These are phyloP conservation scores for Callosobruchus maculatus DNA, from an alignment of 2,888 invertebrate genomes.

Conservation along the genomic window DNA sequence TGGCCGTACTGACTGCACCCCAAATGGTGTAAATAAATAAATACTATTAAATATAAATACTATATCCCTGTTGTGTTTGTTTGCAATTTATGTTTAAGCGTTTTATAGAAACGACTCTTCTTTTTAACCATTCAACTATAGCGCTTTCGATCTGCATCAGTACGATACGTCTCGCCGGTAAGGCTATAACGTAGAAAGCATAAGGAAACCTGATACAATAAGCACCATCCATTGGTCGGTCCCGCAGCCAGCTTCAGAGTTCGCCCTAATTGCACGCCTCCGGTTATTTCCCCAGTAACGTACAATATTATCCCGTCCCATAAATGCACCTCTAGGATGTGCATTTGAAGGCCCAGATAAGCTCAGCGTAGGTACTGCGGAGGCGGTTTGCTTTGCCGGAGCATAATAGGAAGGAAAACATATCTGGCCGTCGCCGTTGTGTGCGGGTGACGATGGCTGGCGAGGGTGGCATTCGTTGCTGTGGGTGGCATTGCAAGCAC, in stretches of 20 bases:
- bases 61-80: no score
- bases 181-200: not conserved
- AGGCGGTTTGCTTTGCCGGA: not conserved
- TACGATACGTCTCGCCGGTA: no score
- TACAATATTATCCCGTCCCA: not conserved
- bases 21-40: no score
- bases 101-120: no score
- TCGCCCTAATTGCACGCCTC: not conserved
- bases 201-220: not conserved
- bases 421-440: conserved; percentile 14
- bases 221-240: not conserved
- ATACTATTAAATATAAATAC: no score
- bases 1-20: no score
- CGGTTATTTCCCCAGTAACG: not conserved
- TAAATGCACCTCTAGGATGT: not conserved
- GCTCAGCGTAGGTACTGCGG: not conserved
- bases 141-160: no score
- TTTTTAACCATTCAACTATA: no score
- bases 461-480: not conserved
- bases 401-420: conserved; percentile 3
- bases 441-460: not conserved
- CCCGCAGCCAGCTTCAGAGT: not conserved
- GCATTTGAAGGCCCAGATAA: not conserved
- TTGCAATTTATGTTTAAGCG: no score
- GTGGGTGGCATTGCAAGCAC: no score